A percentile compares a stretch with the other conserved stretches of the same genome.
These are phyloP conservation scores for Rhinichthys osculus DNA, from an alignment of 2,797 vertebrate genomes.

Conservation along the genomic window DNA sequence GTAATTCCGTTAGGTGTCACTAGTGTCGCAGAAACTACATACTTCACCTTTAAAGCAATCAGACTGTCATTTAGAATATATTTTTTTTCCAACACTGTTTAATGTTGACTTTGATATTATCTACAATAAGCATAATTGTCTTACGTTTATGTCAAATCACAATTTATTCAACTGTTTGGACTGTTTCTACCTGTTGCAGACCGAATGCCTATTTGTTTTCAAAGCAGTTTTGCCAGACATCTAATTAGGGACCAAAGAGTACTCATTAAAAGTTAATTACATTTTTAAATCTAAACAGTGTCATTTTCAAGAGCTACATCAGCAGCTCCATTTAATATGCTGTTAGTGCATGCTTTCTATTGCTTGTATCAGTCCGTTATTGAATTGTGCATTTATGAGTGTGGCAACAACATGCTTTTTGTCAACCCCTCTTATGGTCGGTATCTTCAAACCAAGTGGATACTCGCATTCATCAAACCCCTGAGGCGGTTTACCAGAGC, in stretches of 20 bases:
- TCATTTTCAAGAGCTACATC: neutral
- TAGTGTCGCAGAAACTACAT: too few relatives aligned
- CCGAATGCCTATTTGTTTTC: neutral
- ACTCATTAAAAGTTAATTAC: constrained; percentile 21
- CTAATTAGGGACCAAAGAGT: neutral
- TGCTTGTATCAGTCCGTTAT: neutral
- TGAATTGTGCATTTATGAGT: constrained; percentile 1
- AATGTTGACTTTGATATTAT: neutral
- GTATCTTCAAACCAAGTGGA: constrained; percentile 27
- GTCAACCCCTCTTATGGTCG: constrained; percentile 29
- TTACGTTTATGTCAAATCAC: neutral
- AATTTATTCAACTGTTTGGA: neutral
- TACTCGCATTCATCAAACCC: constrained; percentile 43
- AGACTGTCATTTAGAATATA: neutral
- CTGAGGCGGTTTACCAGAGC: constrained; percentile 1
- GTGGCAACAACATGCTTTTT: constrained; percentile 32
- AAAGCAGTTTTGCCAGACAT: neutral
- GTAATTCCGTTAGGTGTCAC: too few relatives aligned
- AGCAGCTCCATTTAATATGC: neutral
- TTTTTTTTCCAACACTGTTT: neutral
- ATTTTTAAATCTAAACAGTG: constrained; percentile 12
- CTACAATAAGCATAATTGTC: neutral
- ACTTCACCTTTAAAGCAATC: neutral
- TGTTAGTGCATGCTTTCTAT: neutral
- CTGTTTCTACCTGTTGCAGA: constrained; percentile 2